Evolutionary conservation across 1,140 invertebrate genomes (phyloP).

Genomic region (Wasmannia auropunctata): DNA sequence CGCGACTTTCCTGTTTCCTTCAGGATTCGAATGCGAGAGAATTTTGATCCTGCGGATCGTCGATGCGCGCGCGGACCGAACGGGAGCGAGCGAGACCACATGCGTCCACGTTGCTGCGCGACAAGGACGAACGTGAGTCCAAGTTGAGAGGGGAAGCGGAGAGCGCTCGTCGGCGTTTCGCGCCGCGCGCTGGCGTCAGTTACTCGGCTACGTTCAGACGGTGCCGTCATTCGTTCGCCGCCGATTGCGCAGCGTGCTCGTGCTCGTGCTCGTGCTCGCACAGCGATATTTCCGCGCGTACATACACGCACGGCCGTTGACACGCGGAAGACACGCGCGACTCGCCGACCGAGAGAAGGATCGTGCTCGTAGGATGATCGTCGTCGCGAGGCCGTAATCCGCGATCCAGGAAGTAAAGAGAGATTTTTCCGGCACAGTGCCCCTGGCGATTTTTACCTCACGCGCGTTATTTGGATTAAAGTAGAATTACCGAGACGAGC

Average conservation of each 20-base stretch:
- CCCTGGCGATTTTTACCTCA: conserved; percentile 36
- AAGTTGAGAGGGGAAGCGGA: conserved; percentile 55
- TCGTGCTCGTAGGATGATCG: neutral
- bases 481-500: neutral
- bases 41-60: neutral
- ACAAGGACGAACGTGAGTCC: conserved; percentile 31
- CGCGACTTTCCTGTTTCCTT: too few relatives aligned
- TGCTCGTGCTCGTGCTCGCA: too few relatives aligned
- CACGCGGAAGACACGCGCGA: conserved; percentile 57
- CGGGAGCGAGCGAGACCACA: conserved; percentile 11
- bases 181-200: conserved; percentile 77
- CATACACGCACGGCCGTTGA: conserved; percentile 47
- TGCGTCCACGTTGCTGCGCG: conserved; percentile 41
- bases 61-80: conserved; percentile 31
- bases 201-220: conserved; percentile 70
- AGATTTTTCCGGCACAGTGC: conserved; percentile 1
- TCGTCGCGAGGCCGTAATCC: neutral
- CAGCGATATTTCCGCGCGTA: conserved; percentile 5
- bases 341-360: neutral
- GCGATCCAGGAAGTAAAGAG: conserved; percentile 29
- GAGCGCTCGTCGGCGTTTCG: conserved; percentile 60
- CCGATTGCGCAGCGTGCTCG: conserved; percentile 60
- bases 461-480: conserved; percentile 70
- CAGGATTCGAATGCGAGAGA: neutral
- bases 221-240: conserved; percentile 61